These are phyloP conservation scores for Pituophis catenifer DNA, from an alignment of 2,113 vertebrate species.

Conservation along the genomic window DNA sequence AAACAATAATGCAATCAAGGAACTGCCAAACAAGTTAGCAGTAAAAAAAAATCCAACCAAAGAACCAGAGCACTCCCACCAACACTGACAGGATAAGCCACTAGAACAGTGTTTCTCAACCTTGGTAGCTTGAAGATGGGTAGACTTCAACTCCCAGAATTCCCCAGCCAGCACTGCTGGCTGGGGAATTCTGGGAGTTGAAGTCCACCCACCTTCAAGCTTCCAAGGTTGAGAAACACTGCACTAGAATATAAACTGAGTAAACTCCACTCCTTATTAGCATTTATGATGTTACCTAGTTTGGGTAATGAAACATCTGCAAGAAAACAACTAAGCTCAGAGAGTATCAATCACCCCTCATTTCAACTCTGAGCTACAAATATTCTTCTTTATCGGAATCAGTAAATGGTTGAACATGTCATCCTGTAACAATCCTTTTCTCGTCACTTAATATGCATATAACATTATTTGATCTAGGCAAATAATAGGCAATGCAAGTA, in stretches of 20 bases:
- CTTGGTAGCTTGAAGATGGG: too few species aligned
- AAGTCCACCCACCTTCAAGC: too few species aligned
- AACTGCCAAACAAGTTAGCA: not conserved
- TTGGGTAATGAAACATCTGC: not conserved
- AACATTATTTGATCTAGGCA: not conserved
- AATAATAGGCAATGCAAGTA: not conserved
- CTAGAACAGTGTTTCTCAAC: not conserved
- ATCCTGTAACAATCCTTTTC: not conserved
- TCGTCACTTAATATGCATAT: not conserved
- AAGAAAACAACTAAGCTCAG: not conserved
- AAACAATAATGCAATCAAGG: not conserved
- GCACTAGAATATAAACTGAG: not conserved
- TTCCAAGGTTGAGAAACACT: too few species aligned
- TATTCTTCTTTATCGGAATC: not conserved
- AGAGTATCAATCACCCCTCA: not conserved
- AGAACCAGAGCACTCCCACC: not conserved
- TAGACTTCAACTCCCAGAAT: too few species aligned
- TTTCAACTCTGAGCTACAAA: not conserved
- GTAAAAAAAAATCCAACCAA: not conserved
- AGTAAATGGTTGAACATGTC: not conserved
- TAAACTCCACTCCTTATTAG: not conserved
- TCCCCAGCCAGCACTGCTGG: too few species aligned
- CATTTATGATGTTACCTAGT: not conserved
- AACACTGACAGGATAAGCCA: not conserved
- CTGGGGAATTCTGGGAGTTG: too few species aligned